phyloP scores from a whole-genome alignment of 2,113 vertebrate species.

The Pygoscelis adeliae region DNA sequence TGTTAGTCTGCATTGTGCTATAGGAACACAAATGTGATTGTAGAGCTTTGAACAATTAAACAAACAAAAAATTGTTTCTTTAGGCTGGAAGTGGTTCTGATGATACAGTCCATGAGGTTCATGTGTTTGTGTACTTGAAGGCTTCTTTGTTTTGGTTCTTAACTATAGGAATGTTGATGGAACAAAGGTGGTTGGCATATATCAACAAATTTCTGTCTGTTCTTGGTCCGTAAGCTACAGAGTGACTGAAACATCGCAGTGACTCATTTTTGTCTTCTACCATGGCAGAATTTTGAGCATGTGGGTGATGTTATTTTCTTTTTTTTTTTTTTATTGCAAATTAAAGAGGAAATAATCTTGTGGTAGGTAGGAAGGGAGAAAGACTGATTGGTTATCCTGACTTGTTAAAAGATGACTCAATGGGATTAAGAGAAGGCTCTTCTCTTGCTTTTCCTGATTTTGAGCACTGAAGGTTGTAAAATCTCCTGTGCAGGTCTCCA shows the following conservation, averaged over 20 bases:
- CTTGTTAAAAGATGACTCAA: not conserved
- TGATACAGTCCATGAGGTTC: not conserved
- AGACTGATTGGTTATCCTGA: not conserved
- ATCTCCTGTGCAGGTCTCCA: not conserved
- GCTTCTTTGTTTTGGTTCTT: not conserved
- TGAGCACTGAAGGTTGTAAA: not conserved
- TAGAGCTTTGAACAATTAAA: not conserved
- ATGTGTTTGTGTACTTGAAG: not conserved
- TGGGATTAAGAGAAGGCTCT: not conserved
- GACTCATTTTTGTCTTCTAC: not conserved
- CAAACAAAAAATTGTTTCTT: not conserved
- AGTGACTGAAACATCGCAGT: not conserved
- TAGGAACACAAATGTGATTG: not conserved
- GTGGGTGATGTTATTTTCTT: not conserved
- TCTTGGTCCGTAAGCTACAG: not conserved
- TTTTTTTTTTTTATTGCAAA: not conserved
- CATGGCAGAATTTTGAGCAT: not conserved
- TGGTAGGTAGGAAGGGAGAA: not conserved
- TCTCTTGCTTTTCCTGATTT: not conserved
- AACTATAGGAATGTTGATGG: not conserved
- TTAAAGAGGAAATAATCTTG: not conserved
- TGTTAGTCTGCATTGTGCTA: not conserved
- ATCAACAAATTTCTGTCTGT: not conserved
- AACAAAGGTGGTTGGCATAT: not conserved
- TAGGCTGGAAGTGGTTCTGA: not conserved